Percentiles rank a stretch among this genome's conserved stretches.
phyloP scores from a whole-genome alignment of 2,113 vertebrate species.

The Hippocampus comes region DNA sequence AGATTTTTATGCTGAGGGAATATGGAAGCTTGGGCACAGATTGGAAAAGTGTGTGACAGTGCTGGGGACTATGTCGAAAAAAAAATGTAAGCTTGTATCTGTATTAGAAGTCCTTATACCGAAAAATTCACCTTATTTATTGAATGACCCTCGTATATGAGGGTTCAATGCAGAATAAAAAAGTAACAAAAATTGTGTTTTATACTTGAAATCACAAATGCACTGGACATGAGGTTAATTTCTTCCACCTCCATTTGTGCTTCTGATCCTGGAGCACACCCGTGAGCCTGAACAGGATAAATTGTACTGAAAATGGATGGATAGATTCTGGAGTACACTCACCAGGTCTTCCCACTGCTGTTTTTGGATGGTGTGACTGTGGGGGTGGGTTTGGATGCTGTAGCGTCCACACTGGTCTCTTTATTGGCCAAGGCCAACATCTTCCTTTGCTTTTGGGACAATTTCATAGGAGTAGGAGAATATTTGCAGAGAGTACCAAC shows the following conservation, averaged over 20 bases:
- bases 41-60: too few relatives aligned
- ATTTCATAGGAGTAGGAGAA: conserved; percentile 74
- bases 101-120: too few relatives aligned
- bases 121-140: too few relatives aligned
- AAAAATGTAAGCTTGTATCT: too few relatives aligned
- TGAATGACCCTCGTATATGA: too few relatives aligned
- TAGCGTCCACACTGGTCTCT: conserved; percentile 74
- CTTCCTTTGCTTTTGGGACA: conserved; percentile 97
- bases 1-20: too few relatives aligned
- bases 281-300: conserved; percentile 44
- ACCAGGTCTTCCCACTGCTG: conserved; percentile 81
- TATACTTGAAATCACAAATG: too few relatives aligned
- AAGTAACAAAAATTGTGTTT: too few relatives aligned
- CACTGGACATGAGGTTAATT: not conserved
- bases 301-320: too few relatives aligned
- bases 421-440: conserved; percentile 87
- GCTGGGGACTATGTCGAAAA: too few relatives aligned
- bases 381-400: conserved; percentile 58
- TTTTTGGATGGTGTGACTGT: conserved; percentile 71
- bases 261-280: conserved; percentile 39
- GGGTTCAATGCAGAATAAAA: too few relatives aligned
- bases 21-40: too few relatives aligned
- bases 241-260: not conserved
- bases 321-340: conserved; percentile 23
- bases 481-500: conserved; percentile 69